Percentiles rank a stretch among this genome's conserved stretches.
phyloP scores from a whole-genome alignment of 2,113 vertebrate genomes.

The Entomyzon cyanotis region DNA sequence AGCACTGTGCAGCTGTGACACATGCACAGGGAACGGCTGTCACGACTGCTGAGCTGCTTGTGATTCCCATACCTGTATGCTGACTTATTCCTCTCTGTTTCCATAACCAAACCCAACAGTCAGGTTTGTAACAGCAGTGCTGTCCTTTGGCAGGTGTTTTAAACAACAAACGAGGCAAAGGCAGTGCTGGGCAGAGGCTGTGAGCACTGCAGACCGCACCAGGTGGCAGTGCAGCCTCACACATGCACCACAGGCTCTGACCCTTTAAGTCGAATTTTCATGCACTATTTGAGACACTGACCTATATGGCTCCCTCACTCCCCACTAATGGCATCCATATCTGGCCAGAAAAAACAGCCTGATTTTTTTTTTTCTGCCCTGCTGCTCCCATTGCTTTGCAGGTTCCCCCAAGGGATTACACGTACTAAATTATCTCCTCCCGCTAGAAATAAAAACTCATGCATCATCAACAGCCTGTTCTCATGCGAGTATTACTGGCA shows the following conservation, averaged over 20 bases:
- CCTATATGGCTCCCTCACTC: neutral
- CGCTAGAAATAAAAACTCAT: neutral
- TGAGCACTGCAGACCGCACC: neutral
- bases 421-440: neutral
- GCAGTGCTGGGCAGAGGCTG: neutral
- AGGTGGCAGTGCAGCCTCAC: conserved; percentile 34
- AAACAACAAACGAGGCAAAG: neutral
- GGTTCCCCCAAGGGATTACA: neutral
- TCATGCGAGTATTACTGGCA: neutral
- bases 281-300: neutral
- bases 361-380: neutral
- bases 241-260: neutral
- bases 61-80: neutral
- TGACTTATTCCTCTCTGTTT: neutral
- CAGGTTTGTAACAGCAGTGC: rapidly evolving
- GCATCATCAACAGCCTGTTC: neutral
- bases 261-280: neutral
- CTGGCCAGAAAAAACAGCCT: neutral
- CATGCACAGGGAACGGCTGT: neutral
- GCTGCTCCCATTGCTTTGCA: neutral
- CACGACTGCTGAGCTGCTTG: neutral
- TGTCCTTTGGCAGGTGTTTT: neutral
- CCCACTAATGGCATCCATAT: neutral
- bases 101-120: neutral
- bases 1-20: neutral